phyloP scores from a whole-genome alignment of 2,113 vertebrate genomes.

The Peromyscus californicus region DNA sequence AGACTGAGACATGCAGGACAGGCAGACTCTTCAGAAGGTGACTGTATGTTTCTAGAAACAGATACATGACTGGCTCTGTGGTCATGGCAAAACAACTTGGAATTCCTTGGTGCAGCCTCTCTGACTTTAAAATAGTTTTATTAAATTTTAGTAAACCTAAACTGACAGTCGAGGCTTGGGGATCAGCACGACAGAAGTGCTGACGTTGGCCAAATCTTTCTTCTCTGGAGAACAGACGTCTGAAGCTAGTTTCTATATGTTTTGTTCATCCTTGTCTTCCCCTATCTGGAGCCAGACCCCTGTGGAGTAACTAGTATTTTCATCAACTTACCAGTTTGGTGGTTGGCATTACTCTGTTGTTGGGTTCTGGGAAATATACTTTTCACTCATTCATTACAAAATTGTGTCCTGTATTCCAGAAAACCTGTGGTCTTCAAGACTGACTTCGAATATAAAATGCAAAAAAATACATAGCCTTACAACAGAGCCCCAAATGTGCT shows the following conservation, averaged over 20 bases:
- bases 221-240: background rate
- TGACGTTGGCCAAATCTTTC: background rate
- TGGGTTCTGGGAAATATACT: background rate
- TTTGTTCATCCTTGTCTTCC: background rate
- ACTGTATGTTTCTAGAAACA: background rate
- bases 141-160: background rate
- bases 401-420: background rate
- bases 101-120: background rate
- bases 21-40: background rate
- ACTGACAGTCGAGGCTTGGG: background rate
- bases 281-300: background rate
- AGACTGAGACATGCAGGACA: background rate
- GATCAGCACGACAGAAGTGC: background rate
- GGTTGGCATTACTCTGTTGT: background rate
- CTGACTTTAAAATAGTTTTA: background rate
- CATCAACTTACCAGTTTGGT: background rate
- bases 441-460: slow-evolving; percentile 29
- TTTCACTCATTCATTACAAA: background rate
- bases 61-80: background rate
- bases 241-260: background rate
- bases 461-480: background rate
- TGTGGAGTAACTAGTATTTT: slow-evolving; percentile 17
- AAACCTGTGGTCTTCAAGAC: background rate
- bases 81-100: background rate
- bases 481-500: background rate